Evolutionary conservation across 2,888 invertebrate species (phyloP).

Genomic region (Drosophila mimica): DNA sequence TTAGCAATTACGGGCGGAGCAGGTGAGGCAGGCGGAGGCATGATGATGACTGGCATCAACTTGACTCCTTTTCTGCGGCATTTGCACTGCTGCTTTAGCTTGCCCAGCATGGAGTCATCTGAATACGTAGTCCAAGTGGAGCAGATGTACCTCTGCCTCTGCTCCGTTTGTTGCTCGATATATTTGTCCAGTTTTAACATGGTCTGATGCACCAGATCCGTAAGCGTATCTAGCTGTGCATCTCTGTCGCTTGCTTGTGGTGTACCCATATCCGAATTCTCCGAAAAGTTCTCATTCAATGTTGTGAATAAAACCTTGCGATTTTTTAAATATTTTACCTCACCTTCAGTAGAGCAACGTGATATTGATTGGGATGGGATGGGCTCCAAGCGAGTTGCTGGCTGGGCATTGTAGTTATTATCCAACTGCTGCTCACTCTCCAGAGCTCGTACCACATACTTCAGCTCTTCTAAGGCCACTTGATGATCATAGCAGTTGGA

Average conservation of each 20-base stretch:
- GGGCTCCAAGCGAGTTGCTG: no score
- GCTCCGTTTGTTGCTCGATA: constrained; percentile 17
- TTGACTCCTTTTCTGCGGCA: constrained; percentile 16
- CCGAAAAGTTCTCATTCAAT: neutral
- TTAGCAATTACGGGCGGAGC: neutral
- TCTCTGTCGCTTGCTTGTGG: neutral
- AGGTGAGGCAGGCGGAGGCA: constrained; percentile 1
- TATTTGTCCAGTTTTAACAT: constrained; percentile 46
- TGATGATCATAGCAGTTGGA: neutral
- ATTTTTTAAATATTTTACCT: neutral
- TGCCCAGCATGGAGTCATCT: constrained; percentile 7
- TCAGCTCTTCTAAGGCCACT: constrained; percentile 21
- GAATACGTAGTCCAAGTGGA: neutral
- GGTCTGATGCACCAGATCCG: constrained; percentile 46
- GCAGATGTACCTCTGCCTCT: constrained; percentile 5
- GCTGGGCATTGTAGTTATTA: neutral
- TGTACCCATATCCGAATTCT: neutral
- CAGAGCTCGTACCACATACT: constrained; percentile 23
- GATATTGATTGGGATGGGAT: neutral
- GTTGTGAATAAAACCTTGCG: neutral
- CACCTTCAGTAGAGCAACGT: neutral
- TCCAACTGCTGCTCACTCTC: constrained; percentile 4
- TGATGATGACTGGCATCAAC: constrained; percentile 32
- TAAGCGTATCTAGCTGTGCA: constrained; percentile 16
- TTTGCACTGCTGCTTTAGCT: constrained; percentile 22